Base-by-base conservation (phyloP, 2,888 invertebrate genomes). In the Nineta flava region DNA sequence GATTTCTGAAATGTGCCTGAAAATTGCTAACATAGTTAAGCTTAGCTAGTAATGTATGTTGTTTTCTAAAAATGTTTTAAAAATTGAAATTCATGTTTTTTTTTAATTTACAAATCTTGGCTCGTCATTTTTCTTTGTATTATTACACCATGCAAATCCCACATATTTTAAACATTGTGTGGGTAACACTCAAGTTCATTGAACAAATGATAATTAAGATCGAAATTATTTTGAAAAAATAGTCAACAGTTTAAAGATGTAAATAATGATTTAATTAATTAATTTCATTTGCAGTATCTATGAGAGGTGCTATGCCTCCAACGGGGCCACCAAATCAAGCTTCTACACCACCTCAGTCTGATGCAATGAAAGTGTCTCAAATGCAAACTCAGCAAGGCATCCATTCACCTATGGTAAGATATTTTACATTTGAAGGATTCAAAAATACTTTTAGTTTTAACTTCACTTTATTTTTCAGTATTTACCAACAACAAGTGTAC, bases 311-410 rank as follows among this genome's bases (percentile, higher is more conserved):
- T 47, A 63, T 67, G 57, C 59, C 63, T 53, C 53, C 52, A 48
- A 58, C 65, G 42, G 66, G 62, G 51, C 67, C 67, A 47, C 67
- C 67, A 19, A 67, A 63, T 54, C 67, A 66, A 56, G 57, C 68
- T 38, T 65, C 68, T n/a, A 67, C 68, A 32, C 68, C 67, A 46
- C 67, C 67, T 40, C 67, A 66, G 56, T 13, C 34, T 15, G 59
- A 58, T 50, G 67, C 66, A 53, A 53, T 67, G 43, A 68, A 67
- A 58, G 64, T 65, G 46, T 60, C 59, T 53, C 57, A 59, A 51
- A 57, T 64, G 51, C 59, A 63, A 50, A 59, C 57, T 13, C 48
- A 47, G 13, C 49, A 47, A 32, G 62, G 60, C 43, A 58, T 66
- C n/a, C n/a, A n/a, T 26, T 26, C 26, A 57, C 60, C 57, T 50